Evolutionary conservation across 2,797 vertebrate species (phyloP).

Genomic region (Enteromius paludinosus): DNA sequence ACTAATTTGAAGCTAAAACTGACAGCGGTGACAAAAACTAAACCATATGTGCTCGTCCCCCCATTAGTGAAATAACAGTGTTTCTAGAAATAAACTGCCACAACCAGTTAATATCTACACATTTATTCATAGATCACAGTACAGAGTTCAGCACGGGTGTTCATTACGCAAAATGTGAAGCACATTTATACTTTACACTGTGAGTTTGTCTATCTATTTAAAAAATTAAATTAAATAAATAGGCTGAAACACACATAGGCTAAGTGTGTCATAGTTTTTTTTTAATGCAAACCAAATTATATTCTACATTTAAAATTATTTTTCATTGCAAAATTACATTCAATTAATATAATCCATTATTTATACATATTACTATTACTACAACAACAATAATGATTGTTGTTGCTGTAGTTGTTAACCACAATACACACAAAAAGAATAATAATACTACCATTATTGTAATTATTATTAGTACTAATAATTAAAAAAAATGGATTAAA

Average conservation of each 20-base stretch:
- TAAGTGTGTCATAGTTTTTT: neutral
- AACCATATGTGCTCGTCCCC: constrained; percentile 37
- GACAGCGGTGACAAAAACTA: constrained; percentile 33
- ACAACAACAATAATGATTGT: too few relatives aligned
- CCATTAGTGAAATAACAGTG: constrained; percentile 20
- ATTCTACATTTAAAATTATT: neutral
- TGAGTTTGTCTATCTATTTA: neutral
- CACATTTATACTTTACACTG: neutral
- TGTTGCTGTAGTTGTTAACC: too few relatives aligned
- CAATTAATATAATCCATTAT: neutral
- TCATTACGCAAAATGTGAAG: neutral
- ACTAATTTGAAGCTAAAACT: constrained; percentile 49
- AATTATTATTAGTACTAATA: too few relatives aligned
- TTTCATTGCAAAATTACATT: neutral
- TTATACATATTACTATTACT: too few relatives aligned
- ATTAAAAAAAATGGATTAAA: too few relatives aligned
- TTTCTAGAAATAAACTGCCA: constrained; percentile 33
- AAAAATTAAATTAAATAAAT: neutral
- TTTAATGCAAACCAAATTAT: neutral
- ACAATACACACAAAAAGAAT: too few relatives aligned
- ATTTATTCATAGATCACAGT: constrained; percentile 27
- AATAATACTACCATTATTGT: too few relatives aligned
- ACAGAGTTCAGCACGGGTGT: neutral
- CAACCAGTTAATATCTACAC: constrained; percentile 21
- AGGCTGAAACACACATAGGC: neutral